A percentile compares a stretch with the other conserved stretches of the same genome.
Conservation (phyloP, 2,888 invertebrate genomes). For the Dynastes maya region DNA sequence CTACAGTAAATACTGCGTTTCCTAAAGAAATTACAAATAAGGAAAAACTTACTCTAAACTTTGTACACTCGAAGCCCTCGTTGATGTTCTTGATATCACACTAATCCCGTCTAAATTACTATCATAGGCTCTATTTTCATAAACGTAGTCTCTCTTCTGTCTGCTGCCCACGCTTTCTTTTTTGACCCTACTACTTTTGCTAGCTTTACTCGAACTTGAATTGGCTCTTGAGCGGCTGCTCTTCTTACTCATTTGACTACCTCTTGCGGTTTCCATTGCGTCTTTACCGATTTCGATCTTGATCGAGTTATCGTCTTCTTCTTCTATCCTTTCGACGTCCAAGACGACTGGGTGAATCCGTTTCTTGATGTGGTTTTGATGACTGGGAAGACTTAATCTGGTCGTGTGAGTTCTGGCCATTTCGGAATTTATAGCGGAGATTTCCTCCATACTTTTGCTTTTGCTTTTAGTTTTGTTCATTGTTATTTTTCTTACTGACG, state of each 20-base stretch:
- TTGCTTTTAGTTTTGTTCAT: conserved; percentile 37
- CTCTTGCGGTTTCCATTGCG: conserved; percentile 29
- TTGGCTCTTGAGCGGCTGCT: conserved; percentile 49
- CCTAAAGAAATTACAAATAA: no score
- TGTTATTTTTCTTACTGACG: not conserved
- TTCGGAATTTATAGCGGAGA: conserved; percentile 11
- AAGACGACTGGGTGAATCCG: conserved; percentile 16
- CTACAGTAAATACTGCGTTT: no score
- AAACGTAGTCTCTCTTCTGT: not conserved
- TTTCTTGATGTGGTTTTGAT: conserved; percentile 8
- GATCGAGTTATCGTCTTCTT: conserved; percentile 49
- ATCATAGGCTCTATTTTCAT: conserved; percentile 44
- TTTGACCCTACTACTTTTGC: conserved; percentile 27
- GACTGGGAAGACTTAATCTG: conserved; percentile 37
- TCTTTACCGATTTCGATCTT: conserved; percentile 25
- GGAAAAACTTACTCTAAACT: conserved; percentile 58
- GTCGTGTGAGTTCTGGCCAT: conserved; percentile 31
- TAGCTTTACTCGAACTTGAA: conserved; percentile 25
- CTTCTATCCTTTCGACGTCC: conserved; percentile 53
- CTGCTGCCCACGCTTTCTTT: conserved; percentile 43
- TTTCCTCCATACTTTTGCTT: conserved; percentile 50
- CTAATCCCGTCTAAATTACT: conserved; percentile 42
- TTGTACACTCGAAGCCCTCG: conserved; percentile 61
- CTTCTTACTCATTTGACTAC: conserved; percentile 50
- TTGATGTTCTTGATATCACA: conserved; percentile 54